These are phyloP conservation scores for Rhizoglyphus robini DNA, from an alignment of 1,140 invertebrate genomes.

Conservation along the genomic window DNA sequence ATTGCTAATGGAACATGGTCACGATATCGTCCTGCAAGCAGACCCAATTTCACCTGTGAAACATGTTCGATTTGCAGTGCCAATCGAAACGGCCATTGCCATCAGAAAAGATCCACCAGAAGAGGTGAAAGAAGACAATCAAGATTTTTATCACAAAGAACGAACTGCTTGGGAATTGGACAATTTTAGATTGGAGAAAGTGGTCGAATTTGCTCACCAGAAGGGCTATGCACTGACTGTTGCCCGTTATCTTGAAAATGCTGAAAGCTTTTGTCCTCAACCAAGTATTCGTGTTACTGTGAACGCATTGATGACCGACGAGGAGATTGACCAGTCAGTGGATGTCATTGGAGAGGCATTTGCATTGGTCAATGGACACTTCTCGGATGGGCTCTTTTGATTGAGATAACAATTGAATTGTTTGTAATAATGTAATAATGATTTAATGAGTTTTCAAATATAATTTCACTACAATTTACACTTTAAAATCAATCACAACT, in stretches of 20 bases:
- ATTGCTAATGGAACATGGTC: slow-evolving; percentile 27
- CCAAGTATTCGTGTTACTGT: slow-evolving; percentile 36
- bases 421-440: too few relatives aligned
- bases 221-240: slow-evolving; percentile 38
- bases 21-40: slow-evolving; percentile 38
- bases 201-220: slow-evolving; percentile 45
- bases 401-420: too few relatives aligned
- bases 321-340: neutral
- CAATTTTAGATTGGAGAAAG: slow-evolving; percentile 42
- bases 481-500: neutral
- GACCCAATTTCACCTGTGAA: slow-evolving; percentile 57
- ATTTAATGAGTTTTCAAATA: too few relatives aligned
- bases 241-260: slow-evolving; percentile 46
- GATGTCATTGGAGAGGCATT: neutral
- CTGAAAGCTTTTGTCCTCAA: slow-evolving; percentile 44
- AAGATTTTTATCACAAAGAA: slow-evolving; percentile 27
- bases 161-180: slow-evolving; percentile 31
- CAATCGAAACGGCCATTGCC: slow-evolving; percentile 31
- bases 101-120: neutral
- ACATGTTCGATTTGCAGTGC: slow-evolving; percentile 51
- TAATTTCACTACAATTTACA: too few relatives aligned
- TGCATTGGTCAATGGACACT: neutral
- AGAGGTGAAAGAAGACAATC: neutral
- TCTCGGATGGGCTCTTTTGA: too few relatives aligned
- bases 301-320: slow-evolving; percentile 26